Conservation (phyloP, 2,797 vertebrate species). For the Sebastes flavidus region DNA sequence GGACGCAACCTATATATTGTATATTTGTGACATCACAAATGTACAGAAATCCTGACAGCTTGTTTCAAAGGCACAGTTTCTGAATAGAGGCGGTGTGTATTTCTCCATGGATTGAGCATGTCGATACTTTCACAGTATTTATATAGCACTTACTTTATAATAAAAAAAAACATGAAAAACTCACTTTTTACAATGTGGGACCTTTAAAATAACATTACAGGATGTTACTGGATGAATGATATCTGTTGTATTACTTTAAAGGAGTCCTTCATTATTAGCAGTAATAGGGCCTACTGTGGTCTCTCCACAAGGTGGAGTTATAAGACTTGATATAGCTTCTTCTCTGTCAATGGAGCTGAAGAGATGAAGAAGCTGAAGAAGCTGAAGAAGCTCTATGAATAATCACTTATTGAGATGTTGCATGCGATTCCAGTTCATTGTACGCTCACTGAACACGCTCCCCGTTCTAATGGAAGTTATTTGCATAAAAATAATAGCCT, state of each 20-base stretch:
- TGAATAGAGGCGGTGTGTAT: no score
- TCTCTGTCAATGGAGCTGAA: background rate
- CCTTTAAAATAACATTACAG: no score
- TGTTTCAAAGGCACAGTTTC: no score
- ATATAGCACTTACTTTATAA: no score
- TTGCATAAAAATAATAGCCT: slow-evolving; percentile 8
- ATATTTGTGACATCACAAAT: no score
- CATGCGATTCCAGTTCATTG: slow-evolving; percentile 9
- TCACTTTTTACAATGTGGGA: no score
- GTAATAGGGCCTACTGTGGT: background rate
- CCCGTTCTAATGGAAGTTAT: slow-evolving; percentile 2
- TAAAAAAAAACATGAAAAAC: no score
- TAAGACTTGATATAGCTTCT: background rate
- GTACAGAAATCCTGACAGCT: no score
- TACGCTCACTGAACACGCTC: background rate
- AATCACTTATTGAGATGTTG: background rate
- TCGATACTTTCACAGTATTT: no score
- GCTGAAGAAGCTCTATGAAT: background rate
- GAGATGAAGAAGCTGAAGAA: no score
- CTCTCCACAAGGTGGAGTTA: slow-evolving; percentile 40
- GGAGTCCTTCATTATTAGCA: background rate
- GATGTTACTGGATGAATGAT: background rate
- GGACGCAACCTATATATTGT: no score
- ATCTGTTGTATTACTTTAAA: background rate
- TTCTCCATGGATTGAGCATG: no score